Base-by-base conservation (phyloP, 2,888 invertebrate genomes). In the Chymomyza procnemis region DNA sequence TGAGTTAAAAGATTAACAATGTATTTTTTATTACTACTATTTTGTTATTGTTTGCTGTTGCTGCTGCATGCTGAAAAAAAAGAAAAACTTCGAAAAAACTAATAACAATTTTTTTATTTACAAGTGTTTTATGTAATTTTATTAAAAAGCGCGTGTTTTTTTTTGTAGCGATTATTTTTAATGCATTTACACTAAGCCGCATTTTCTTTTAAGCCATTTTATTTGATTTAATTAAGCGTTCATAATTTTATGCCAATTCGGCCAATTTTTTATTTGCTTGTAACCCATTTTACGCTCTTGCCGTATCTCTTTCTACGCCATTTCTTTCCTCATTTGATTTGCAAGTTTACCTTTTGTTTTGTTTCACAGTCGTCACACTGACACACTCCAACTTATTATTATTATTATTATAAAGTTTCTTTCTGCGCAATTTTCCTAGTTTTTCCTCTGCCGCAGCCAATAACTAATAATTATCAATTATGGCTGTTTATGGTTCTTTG, bases 41-140 rank as follows among this genome's bases (percentile, higher is more conserved):
- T 9, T 55, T 50, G 50, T 19, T 50, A 18, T 50, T 50, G 16
- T 70, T 80, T 61, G n/a, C n/a, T n/a, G n/a, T 62, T 62, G 60
- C 61, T 70, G 65, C 60, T 67, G 79, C 86, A 85, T 85, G n/a
- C 12, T n/a, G 4, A 47, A 14, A 14, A 47, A 47, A 47, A 47
- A 4, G 14, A 50, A 50, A 50, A 50, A 41, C 12, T 12, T 41
- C 34, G 34, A 41, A 87, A 78, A 73, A 84, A 76, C 73, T 69
- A 74, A 72, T 69, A 79, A 74, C 66, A 54, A 79, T 64, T 73
- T n/a, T n/a, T 73, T 63, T 64, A 63, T 57, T 71, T 66, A 75
- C 69, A 77, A 70, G 69, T 73, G 62, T 71, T 73, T 82, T 81
- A 85, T 75, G 66, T 77, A 76, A 75, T 73, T 70, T 70, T n/a